A percentile compares a stretch with the other conserved stretches of the same genome.
These are phyloP conservation scores for Drosophila borborema DNA, from an alignment of 2,888 invertebrate genomes.

Conservation along the genomic window DNA sequence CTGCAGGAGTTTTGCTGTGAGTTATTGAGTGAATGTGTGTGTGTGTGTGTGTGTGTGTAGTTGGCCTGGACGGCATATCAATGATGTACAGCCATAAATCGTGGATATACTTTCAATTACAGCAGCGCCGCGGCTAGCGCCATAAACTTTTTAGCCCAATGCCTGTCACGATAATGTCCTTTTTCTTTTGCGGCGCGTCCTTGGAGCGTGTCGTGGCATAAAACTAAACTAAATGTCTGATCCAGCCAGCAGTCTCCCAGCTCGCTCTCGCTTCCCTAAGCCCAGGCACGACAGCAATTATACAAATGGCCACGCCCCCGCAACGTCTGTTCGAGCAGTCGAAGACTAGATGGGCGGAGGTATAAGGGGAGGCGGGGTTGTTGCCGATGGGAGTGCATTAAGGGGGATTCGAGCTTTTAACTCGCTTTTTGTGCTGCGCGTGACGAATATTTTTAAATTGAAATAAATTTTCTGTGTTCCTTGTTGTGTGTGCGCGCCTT, in stretches of 20 bases:
- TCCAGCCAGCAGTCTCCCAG: constrained; percentile 13
- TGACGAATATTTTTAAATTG: constrained; percentile 79
- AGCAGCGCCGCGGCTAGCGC: constrained; percentile 17
- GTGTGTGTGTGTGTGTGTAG: neutral
- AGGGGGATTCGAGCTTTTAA: constrained; percentile 40
- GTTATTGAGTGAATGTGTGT: neutral
- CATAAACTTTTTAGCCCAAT: constrained; percentile 46
- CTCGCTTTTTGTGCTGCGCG: constrained; percentile 71
- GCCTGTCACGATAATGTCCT: constrained; percentile 64
- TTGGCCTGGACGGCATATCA: constrained; percentile 29
- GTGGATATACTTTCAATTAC: constrained; percentile 54
- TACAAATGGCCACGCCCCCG: constrained; percentile 65
- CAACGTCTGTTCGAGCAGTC: neutral
- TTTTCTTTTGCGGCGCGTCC: constrained; percentile 55
- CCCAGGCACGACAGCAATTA: constrained; percentile 68
- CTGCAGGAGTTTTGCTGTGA: constrained; percentile 10
- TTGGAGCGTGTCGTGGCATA: constrained; percentile 70
- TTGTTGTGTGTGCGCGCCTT: constrained; percentile 43
- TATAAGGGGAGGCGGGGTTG: too few species aligned
- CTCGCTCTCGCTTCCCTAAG: constrained; percentile 7
- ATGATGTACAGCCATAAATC: constrained; percentile 46
- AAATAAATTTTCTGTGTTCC: constrained; percentile 68
- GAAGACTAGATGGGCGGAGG: too few species aligned
- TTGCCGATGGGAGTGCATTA: neutral
- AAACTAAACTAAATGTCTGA: constrained; percentile 43